phyloP scores from a whole-genome alignment of 2,113 vertebrate genomes.

The Crotophaga sulcirostris region DNA sequence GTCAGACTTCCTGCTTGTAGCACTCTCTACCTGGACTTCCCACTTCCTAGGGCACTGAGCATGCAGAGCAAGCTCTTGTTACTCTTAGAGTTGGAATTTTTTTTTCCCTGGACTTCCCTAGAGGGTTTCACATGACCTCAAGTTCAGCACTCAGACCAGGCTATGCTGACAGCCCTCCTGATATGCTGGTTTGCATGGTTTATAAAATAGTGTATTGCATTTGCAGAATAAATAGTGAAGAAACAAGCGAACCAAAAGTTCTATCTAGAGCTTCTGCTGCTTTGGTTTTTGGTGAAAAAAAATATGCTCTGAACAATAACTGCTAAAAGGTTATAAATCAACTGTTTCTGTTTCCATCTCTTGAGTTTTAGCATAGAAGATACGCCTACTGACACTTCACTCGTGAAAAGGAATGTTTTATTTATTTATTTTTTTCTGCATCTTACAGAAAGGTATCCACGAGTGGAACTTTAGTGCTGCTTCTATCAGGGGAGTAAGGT shows the following conservation, averaged over 20 bases:
- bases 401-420: background rate
- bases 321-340: background rate
- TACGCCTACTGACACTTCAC: background rate
- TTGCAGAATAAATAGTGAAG: background rate
- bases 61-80: background rate
- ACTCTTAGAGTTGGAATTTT: background rate
- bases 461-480: conserved; percentile 95
- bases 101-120: accelerated
- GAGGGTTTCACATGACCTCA: background rate
- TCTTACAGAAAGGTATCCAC: conserved; percentile 89
- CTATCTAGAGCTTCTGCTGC: background rate
- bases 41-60: accelerated
- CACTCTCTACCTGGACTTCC: background rate
- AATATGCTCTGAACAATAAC: background rate
- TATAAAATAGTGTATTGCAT: background rate
- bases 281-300: background rate
- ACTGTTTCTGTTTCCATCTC: background rate
- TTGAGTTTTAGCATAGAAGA: background rate
- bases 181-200: background rate
- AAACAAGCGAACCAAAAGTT: background rate
- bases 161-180: background rate
- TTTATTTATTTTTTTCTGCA: background rate
- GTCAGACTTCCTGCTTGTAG: background rate
- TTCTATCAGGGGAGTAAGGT: conserved; percentile 89
- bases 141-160: background rate